These are phyloP conservation scores for Mionectes macconnelli DNA, from an alignment of 2,113 vertebrate genomes.

Conservation along the genomic window DNA sequence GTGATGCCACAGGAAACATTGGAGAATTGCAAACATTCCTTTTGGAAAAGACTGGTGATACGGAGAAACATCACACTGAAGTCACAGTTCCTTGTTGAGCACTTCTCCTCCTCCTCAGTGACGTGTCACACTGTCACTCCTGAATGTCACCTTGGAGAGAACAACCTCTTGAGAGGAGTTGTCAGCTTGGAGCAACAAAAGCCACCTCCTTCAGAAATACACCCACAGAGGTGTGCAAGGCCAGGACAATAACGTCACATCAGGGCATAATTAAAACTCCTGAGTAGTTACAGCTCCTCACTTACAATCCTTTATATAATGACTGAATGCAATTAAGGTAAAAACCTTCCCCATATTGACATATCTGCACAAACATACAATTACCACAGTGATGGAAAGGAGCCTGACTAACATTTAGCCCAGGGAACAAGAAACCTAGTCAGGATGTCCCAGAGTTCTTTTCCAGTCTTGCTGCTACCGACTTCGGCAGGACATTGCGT, in stretches of 20 bases:
- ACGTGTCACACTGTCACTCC: not conserved
- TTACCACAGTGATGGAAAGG: not conserved
- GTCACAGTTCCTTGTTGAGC: not conserved
- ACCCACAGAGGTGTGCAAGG: not conserved
- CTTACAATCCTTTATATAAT: not conserved
- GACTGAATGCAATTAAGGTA: not conserved
- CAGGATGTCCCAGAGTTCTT: not conserved
- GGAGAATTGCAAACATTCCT: not conserved
- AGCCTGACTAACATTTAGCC: not conserved
- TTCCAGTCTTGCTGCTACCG: not conserved
- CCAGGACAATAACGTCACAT: not conserved
- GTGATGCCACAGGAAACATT: not conserved
- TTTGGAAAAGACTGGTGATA: not conserved
- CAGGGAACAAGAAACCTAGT: not conserved
- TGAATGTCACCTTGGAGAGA: slow-evolving; percentile 28
- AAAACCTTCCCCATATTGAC: not conserved
- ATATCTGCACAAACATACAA: not conserved
- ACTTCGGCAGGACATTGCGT: not conserved
- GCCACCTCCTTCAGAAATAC: slow-evolving; percentile 25
- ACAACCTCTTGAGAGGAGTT: not conserved
- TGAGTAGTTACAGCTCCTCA: not conserved
- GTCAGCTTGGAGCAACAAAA: slow-evolving; percentile 10
- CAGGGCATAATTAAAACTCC: slow-evolving; percentile 5
- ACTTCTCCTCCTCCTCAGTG: not conserved
- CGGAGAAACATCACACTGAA: not conserved